A percentile compares a stretch with the other conserved stretches of the same genome.
Conservation (phyloP, 2,113 vertebrate genomes). For the Tupaia tana region DNA sequence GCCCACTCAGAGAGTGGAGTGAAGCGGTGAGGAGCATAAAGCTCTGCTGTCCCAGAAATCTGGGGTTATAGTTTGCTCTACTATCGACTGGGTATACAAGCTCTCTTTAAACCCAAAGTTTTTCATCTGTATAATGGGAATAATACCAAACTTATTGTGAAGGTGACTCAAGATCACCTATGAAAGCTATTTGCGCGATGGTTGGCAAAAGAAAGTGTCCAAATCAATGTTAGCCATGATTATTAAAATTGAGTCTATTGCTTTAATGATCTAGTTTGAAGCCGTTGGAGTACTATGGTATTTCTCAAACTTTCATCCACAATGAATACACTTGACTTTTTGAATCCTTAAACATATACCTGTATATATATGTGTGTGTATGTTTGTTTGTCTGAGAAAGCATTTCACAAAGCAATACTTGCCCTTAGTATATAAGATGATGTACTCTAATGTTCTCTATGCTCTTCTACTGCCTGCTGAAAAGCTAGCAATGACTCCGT, state of each 20-base stretch:
- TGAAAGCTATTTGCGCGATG: neutral
- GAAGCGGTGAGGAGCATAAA: neutral
- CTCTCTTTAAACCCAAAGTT: neutral
- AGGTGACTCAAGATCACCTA: neutral
- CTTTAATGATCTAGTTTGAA: neutral
- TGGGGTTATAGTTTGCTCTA: neutral
- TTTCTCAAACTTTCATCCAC: neutral
- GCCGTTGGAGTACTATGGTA: neutral
- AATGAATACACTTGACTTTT: neutral
- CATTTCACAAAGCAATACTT: neutral
- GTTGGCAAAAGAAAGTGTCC: neutral
- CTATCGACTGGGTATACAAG: neutral
- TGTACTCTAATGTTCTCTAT: neutral
- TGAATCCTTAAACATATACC: neutral
- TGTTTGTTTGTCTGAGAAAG: neutral
- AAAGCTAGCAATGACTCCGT: neutral
- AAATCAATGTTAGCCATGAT: neutral
- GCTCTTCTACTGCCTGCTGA: neutral
- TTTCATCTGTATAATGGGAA: neutral
- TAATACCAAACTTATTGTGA: neutral
- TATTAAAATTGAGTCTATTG: neutral
- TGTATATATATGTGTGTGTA: neutral
- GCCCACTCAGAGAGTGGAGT: neutral
- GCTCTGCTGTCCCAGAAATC: neutral
- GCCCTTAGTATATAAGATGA: neutral